These are phyloP conservation scores for Eilema depressum DNA, from an alignment of 2,888 invertebrate genomes.

Conservation along the genomic window DNA sequence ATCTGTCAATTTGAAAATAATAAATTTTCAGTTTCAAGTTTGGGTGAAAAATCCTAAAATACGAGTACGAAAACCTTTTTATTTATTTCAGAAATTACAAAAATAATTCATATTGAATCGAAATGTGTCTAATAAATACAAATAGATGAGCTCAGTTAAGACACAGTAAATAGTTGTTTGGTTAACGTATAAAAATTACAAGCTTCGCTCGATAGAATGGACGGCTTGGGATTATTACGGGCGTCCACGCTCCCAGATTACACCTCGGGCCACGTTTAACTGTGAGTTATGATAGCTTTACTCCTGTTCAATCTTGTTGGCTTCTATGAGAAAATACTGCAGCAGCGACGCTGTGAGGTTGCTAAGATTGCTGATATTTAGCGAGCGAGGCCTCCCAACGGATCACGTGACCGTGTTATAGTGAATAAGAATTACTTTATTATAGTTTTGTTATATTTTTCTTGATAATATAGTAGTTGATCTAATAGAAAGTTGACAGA, in stretches of 20 bases:
- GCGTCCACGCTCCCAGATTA: constrained; percentile 78
- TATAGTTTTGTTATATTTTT: not conserved
- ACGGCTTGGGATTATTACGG: constrained; percentile 77
- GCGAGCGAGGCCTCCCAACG: constrained; percentile 29
- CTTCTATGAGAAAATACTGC: constrained; percentile 84
- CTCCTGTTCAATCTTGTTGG: constrained; percentile 80
- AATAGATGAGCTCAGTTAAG: constrained; percentile 26
- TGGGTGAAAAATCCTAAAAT: not conserved
- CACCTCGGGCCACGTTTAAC: constrained; percentile 78
- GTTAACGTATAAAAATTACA: constrained; percentile 72
- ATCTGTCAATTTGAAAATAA: too few species aligned
- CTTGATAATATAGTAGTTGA: not conserved
- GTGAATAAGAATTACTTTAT: not conserved
- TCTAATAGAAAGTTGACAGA: not conserved
- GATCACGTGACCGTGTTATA: constrained; percentile 21
- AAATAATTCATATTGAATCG: not conserved
- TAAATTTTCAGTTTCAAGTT: too few species aligned
- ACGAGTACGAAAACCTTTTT: not conserved
- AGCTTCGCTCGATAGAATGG: constrained; percentile 68
- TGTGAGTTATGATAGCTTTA: constrained; percentile 83
- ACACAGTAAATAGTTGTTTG: constrained; percentile 50
- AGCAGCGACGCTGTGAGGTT: constrained; percentile 67
- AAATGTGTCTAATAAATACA: constrained; percentile 16
- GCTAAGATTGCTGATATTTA: constrained; percentile 67
- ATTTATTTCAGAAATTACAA: not conserved